These are phyloP conservation scores for Shinisaurus crocodilurus DNA, from an alignment of 2,113 vertebrate genomes.

Conservation along the genomic window DNA sequence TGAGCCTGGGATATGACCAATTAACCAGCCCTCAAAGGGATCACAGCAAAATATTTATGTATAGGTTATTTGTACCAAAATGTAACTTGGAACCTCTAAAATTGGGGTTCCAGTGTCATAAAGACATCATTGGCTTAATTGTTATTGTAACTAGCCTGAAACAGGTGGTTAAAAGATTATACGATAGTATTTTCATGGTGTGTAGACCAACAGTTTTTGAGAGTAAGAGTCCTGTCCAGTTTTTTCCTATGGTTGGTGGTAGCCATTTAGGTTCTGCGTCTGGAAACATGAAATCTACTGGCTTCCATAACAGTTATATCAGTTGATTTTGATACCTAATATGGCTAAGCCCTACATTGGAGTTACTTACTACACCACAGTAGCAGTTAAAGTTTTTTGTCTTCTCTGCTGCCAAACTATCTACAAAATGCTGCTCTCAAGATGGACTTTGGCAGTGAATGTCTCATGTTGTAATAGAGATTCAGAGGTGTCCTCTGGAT, in stretches of 20 bases:
- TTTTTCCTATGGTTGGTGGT: not conserved
- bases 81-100: not conserved
- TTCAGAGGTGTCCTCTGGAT: too few relatives aligned
- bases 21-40: not conserved
- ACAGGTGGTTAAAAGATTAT: not conserved
- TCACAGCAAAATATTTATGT: not conserved
- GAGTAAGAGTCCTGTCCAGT: not conserved
- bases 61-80: not conserved
- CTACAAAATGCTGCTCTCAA: not conserved
- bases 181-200: not conserved
- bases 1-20: not conserved
- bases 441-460: not conserved
- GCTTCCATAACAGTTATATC: not conserved
- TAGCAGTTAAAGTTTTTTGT: not conserved
- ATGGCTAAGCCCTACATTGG: not conserved
- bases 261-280: not conserved
- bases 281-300: not conserved
- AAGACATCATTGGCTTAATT: not conserved
- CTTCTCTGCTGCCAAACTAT: not conserved
- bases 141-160: not conserved
- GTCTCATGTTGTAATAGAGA: not conserved
- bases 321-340: not conserved
- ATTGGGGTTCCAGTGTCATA: not conserved
- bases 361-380: not conserved
- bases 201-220: not conserved